Conservation (phyloP, 2,113 vertebrate genomes). For the Sinocyclocheilus grahami region DNA sequence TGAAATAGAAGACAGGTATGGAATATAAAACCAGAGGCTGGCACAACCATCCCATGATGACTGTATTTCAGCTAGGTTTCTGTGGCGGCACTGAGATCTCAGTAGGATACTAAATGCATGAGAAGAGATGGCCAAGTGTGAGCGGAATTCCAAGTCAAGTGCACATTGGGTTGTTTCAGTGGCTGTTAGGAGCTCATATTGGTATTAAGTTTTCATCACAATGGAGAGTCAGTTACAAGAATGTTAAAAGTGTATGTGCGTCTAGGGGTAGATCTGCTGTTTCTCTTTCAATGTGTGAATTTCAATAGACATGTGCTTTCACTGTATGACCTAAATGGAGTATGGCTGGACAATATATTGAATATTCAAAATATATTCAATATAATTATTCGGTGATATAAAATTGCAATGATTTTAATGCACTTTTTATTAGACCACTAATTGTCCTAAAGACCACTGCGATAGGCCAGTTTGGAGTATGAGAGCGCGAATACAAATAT, state of each 20-base stretch:
- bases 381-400: not conserved
- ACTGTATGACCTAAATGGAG: not conserved
- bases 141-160: not conserved
- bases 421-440: not conserved
- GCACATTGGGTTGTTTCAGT: not conserved
- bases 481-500: too few species aligned
- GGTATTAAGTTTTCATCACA: not conserved
- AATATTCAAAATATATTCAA: not conserved
- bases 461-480: too few species aligned
- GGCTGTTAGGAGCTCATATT: not conserved
- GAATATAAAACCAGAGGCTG: conserved; percentile 27
- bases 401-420: not conserved
- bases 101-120: conserved; percentile 12
- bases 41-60: conserved; percentile 48
- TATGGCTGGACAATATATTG: not conserved
- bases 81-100: conserved; percentile 5
- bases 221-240: not conserved
- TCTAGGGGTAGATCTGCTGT: not conserved
- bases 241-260: not conserved
- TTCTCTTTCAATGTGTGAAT: not conserved
- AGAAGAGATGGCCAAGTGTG: conserved; percentile 15
- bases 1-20: conserved; percentile 12
- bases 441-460: too few species aligned
- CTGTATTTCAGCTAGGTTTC: conserved; percentile 27
- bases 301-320: not conserved